Evolutionary conservation across 1,140 invertebrate species (phyloP).

Genomic region (Teleogryllus occipitalis): DNA sequence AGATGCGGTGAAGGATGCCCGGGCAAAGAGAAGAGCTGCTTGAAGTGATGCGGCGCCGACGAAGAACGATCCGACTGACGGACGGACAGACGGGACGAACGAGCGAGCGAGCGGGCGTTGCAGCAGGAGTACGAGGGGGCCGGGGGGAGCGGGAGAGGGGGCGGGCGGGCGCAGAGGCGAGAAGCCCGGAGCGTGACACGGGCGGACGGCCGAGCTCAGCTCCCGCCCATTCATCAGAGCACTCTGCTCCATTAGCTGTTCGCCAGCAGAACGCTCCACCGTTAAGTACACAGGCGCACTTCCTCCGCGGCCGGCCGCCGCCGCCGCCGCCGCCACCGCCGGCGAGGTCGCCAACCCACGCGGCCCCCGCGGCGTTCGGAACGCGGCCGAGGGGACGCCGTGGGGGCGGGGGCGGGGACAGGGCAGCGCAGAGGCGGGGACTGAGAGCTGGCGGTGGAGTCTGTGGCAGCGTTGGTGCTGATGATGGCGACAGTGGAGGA

Average conservation of each 20-base stretch:
- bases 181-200: background rate
- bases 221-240: background rate
- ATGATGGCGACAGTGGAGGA: too few relatives aligned
- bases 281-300: background rate
- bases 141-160: background rate
- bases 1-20: too few relatives aligned
- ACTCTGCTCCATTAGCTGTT: conserved; percentile 3
- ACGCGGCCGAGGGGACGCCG: background rate
- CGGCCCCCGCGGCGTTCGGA: background rate
- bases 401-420: too few relatives aligned
- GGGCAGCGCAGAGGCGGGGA: too few relatives aligned
- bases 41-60: too few relatives aligned
- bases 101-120: background rate
- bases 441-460: too few relatives aligned
- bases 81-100: too few relatives aligned
- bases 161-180: too few relatives aligned
- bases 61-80: too few relatives aligned
- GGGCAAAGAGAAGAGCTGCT: too few relatives aligned
- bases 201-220: background rate
- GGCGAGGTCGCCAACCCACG: background rate
- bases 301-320: background rate
- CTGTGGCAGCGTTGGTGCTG: too few relatives aligned
- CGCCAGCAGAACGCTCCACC: background rate
- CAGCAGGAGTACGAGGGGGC: background rate
- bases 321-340: too few relatives aligned